Evolutionary conservation across 2,888 invertebrate species (phyloP).

Genomic region (Pelosia muscerda): DNA sequence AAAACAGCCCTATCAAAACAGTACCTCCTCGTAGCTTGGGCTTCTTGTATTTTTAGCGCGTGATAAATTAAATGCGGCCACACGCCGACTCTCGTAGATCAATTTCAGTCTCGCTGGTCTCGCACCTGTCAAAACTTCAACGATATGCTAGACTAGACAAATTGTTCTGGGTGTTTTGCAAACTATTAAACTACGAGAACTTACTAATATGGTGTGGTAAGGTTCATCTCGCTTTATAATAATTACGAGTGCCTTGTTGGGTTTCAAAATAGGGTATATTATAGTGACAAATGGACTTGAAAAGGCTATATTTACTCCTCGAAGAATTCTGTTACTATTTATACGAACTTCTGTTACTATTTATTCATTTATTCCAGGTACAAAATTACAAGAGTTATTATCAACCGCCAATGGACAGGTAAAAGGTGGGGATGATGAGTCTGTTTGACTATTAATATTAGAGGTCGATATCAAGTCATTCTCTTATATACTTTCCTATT

Average conservation of each 20-base stretch:
- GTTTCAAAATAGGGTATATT: neutral
- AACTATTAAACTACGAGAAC: neutral
- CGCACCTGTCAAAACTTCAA: conserved; percentile 50
- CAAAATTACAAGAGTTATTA: too few species aligned
- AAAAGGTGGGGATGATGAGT: too few species aligned
- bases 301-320: too few species aligned
- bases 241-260: neutral
- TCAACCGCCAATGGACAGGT: too few species aligned
- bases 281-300: neutral
- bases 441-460: too few species aligned
- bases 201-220: neutral
- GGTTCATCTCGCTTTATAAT: neutral
- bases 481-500: too few species aligned
- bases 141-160: conserved; percentile 24
- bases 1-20: neutral
- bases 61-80: conserved; percentile 35
- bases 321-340: too few species aligned
- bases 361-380: too few species aligned
- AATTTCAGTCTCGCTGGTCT: conserved; percentile 42
- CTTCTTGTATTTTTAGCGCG: conserved; percentile 40
- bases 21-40: conserved; percentile 19
- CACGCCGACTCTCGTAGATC: conserved; percentile 33
- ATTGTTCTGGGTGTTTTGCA: conserved; percentile 38
- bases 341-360: too few species aligned
- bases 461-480: too few species aligned